These are phyloP conservation scores for Pangasius larnaudii DNA, from an alignment of 2,797 vertebrate species.

Conservation along the genomic window DNA sequence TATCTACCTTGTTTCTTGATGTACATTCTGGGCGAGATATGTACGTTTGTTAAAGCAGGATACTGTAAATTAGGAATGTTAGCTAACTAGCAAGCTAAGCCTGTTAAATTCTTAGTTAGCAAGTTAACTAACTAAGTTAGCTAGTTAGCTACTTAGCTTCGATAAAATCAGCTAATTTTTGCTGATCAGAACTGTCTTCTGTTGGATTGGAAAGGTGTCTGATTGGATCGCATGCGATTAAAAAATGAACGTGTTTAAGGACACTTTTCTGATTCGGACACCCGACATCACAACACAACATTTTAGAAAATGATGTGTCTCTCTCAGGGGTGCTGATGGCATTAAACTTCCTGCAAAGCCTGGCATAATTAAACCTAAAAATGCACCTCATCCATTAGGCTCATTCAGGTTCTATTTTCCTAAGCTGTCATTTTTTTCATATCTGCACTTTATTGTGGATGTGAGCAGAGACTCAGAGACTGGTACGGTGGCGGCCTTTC, in stretches of 20 bases:
- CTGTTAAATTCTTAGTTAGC: background rate
- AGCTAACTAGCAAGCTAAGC: background rate
- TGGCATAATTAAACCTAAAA: conserved; percentile 34
- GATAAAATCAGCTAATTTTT: background rate
- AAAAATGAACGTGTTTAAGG: background rate
- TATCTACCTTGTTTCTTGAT: background rate
- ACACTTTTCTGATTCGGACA: background rate
- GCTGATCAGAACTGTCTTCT: background rate
- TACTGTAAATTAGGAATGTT: background rate
- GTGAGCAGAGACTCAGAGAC: background rate
- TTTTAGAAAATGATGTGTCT: background rate
- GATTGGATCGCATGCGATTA: background rate
- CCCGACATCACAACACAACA: background rate
- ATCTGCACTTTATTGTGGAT: conserved; percentile 29
- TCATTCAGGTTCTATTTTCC: conserved; percentile 25
- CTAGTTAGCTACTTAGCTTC: background rate
- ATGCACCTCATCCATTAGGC: conserved; percentile 11
- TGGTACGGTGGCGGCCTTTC: conserved; percentile 29
- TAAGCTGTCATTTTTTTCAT: conserved; percentile 36
- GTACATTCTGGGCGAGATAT: background rate
- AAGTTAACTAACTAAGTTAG: background rate
- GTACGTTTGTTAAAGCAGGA: background rate
- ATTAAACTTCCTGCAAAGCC: conserved; percentile 37
- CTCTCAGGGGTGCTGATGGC: background rate
- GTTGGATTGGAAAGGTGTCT: background rate